Conservation (phyloP, 1,140 invertebrate species). For the Cheumatopsyche charites region DNA sequence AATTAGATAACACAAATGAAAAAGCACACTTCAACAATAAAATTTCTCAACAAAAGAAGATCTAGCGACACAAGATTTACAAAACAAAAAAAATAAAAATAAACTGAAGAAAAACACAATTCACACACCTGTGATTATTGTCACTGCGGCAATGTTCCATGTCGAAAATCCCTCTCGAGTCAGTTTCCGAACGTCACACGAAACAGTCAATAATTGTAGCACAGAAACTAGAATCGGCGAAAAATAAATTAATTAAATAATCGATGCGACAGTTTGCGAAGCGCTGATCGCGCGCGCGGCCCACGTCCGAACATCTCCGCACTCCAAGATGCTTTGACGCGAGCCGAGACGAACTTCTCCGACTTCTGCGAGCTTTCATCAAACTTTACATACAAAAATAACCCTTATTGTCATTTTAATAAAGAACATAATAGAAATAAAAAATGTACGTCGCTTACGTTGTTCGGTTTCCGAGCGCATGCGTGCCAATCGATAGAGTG, state of each 20-base stretch:
- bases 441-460: background rate
- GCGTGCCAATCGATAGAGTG: slow-evolving; percentile 21
- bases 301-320: slow-evolving; percentile 37
- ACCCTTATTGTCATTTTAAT: background rate
- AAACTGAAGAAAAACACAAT: too few relatives aligned
- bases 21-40: background rate
- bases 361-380: background rate
- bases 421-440: too few relatives aligned
- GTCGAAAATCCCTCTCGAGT: too few relatives aligned
- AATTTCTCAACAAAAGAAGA: too few relatives aligned
- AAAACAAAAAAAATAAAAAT: too few relatives aligned
- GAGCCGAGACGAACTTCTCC: slow-evolving; percentile 30
- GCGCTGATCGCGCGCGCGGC: slow-evolving; percentile 13
- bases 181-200: too few relatives aligned
- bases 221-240: too few relatives aligned
- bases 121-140: too few relatives aligned
- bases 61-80: too few relatives aligned
- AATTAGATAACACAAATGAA: too few relatives aligned
- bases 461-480: background rate
- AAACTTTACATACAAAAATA: background rate
- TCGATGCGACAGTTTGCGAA: slow-evolving; percentile 9
- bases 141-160: too few relatives aligned
- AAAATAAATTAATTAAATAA: background rate
- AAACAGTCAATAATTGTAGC: too few relatives aligned
- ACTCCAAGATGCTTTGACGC: slow-evolving; percentile 33